Conservation (phyloP, 2,113 vertebrate genomes). For the Tragelaphus buxtoni region DNA sequence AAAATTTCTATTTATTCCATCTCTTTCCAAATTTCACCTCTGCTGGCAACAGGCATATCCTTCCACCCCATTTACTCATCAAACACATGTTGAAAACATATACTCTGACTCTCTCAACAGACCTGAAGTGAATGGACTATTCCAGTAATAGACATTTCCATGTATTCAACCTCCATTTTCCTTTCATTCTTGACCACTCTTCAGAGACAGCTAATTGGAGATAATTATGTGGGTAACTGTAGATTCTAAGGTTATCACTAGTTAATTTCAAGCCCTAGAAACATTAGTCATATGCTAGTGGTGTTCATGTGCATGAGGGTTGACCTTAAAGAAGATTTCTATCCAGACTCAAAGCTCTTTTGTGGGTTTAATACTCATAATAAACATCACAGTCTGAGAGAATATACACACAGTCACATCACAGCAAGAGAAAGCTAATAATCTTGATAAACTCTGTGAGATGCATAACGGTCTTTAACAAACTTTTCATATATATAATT, state of each 20-base stretch:
- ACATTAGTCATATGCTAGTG: constrained; percentile 44
- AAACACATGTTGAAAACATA: background rate
- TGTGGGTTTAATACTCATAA: background rate
- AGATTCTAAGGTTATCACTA: constrained; percentile 62
- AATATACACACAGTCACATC: background rate
- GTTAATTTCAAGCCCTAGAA: constrained; percentile 44
- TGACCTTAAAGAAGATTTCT: constrained; percentile 41
- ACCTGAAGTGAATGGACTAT: background rate
- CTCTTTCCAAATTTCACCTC: background rate
- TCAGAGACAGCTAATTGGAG: constrained; percentile 33
- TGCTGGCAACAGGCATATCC: background rate
- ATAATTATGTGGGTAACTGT: constrained; percentile 40
- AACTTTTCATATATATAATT: background rate
- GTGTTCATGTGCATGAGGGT: background rate
- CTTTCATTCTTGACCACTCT: constrained; percentile 34
- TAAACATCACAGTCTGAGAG: background rate
- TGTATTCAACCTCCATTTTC: background rate
- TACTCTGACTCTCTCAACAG: background rate
- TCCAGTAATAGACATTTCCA: background rate
- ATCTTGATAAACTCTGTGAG: background rate
- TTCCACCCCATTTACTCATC: background rate
- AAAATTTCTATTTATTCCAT: background rate
- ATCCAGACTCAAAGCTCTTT: constrained; percentile 13
- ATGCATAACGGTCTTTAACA: background rate
- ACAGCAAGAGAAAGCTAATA: background rate